Evolutionary conservation across 2,113 vertebrate genomes (phyloP).

Genomic region (Rhinogobius similis): DNA sequence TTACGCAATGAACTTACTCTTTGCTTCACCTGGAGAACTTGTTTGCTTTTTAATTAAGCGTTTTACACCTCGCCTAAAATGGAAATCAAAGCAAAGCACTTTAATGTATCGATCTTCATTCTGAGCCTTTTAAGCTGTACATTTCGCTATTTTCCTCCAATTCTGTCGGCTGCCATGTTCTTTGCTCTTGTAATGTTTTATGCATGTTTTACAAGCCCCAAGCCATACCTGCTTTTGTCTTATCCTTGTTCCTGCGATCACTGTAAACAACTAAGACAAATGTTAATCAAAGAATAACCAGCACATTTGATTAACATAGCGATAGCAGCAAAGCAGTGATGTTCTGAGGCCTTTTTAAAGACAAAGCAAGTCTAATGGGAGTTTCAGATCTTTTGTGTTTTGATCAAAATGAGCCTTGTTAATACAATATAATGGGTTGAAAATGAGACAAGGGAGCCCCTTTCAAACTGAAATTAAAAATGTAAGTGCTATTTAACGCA

Average conservation of each 20-base stretch:
- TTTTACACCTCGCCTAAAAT: neutral
- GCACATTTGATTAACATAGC: conserved; percentile 58
- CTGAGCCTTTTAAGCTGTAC: neutral
- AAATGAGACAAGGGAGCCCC: conserved; percentile 9
- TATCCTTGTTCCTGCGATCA: conserved; percentile 36
- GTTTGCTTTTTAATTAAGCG: neutral
- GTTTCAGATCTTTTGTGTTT: conserved; percentile 62
- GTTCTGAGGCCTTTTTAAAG: conserved; percentile 21
- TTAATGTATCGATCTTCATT: neutral
- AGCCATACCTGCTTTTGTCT: conserved; percentile 40
- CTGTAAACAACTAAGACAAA: conserved; percentile 37
- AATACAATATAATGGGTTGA: conserved; percentile 35
- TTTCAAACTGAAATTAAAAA: conserved; percentile 60
- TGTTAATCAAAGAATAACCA: conserved; percentile 55
- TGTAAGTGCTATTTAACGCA: conserved; percentile 58
- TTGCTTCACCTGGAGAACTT: neutral
- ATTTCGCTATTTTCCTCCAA: neutral
- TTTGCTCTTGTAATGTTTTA: neutral
- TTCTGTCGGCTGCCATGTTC: neutral
- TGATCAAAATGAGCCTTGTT: conserved; percentile 60
- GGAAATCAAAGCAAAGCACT: conserved; percentile 7
- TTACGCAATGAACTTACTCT: neutral
- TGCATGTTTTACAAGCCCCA: conserved; percentile 39
- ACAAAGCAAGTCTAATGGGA: conserved; percentile 53
- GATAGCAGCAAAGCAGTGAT: conserved; percentile 42